Percentiles rank a stretch among this genome's conserved stretches.
Conservation (phyloP, 2,888 invertebrate genomes). For the Agonopterix arenella region DNA sequence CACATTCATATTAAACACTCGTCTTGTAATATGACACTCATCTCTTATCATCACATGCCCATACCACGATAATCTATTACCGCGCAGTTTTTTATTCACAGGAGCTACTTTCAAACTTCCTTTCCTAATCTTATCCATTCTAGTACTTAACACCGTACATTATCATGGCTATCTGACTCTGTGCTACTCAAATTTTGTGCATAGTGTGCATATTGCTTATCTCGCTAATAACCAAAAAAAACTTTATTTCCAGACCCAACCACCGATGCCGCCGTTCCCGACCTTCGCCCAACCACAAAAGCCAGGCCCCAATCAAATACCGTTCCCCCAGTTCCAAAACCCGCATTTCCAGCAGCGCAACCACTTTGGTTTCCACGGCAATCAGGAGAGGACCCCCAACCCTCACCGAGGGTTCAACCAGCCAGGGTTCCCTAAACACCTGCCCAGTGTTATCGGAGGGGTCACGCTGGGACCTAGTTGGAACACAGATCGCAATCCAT, state of each 20-base stretch:
- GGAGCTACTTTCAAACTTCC: too few species aligned
- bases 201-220: too few species aligned
- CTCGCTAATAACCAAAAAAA: too few species aligned
- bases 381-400: constrained; percentile 6
- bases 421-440: constrained; percentile 35
- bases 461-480: constrained; percentile 42
- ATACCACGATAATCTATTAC: too few species aligned
- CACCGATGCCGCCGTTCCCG: constrained; percentile 41
- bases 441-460: constrained; percentile 32
- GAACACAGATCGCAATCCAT: constrained; percentile 18
- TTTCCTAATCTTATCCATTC: too few species aligned
- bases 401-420: constrained; percentile 11
- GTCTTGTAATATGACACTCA: too few species aligned
- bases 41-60: too few species aligned
- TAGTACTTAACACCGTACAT: too few species aligned
- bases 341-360: constrained; percentile 36
- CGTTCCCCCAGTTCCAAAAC: constrained; percentile 45
- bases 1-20: too few species aligned
- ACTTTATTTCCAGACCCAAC: constrained; percentile 15
- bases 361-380: constrained; percentile 9
- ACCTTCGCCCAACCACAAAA: constrained; percentile 35
- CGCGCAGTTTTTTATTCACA: too few species aligned
- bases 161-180: too few species aligned
- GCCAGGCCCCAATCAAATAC: constrained; percentile 38
- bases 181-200: too few species aligned